These are phyloP conservation scores for Polyergus mexicanus DNA, from an alignment of 1,140 invertebrate genomes.

Conservation along the genomic window DNA sequence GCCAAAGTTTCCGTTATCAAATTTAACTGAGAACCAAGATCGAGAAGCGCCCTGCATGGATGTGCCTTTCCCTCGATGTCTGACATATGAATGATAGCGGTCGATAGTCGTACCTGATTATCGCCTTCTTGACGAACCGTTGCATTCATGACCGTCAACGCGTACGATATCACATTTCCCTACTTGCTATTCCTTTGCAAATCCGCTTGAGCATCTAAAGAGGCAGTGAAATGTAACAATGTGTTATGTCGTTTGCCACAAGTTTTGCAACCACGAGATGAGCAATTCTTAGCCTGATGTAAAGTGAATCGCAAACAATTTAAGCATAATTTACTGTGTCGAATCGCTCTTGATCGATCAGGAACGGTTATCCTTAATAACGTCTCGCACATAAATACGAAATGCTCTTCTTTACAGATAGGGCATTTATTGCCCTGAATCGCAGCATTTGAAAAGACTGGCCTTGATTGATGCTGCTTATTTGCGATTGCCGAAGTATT, in stretches of 20 bases:
- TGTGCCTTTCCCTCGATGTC: too few species aligned
- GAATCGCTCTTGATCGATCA: neutral
- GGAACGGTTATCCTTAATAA: neutral
- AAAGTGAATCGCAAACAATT: neutral
- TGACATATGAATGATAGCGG: too few species aligned
- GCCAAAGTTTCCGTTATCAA: neutral
- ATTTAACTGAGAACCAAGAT: neutral
- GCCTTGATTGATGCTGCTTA: neutral
- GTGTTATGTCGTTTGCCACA: neutral
- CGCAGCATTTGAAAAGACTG: neutral
- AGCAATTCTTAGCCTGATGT: neutral
- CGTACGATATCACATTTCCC: neutral
- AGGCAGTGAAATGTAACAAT: neutral
- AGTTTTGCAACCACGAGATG: neutral
- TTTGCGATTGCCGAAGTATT: neutral
- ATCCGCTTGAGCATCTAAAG: neutral
- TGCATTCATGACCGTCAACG: too few species aligned
- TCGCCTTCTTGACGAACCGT: neutral
- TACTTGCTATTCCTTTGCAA: rapidly evolving
- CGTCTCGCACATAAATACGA: neutral
- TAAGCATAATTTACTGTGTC: neutral
- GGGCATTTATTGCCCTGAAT: neutral
- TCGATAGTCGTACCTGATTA: neutral
- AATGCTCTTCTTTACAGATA: neutral
- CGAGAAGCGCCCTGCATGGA: too few species aligned